Percentiles rank a stretch among this genome's conserved stretches.
phyloP scores from a whole-genome alignment of 2,888 invertebrate species.

The Conistra vaccinii region DNA sequence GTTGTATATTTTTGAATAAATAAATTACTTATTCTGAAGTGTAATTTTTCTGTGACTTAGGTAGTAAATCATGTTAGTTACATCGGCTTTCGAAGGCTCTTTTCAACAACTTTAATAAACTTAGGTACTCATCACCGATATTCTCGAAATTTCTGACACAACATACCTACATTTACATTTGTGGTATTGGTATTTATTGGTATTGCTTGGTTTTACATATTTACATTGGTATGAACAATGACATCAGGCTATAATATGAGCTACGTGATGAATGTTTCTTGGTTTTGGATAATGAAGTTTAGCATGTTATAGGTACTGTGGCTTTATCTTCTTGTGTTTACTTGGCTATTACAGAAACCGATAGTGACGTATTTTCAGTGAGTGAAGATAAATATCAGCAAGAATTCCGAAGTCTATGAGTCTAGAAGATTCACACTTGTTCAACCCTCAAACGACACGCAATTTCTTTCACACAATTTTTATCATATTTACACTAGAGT shows the following conservation, averaged over 20 bases:
- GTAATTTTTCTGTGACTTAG: too few relatives aligned
- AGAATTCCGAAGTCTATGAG: not conserved
- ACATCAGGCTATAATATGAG: too few relatives aligned
- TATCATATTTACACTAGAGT: conserved; percentile 47
- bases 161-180: too few relatives aligned
- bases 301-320: not conserved
- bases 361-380: not conserved
- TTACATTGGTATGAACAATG: too few relatives aligned
- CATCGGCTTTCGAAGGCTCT: not conserved
- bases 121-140: not conserved
- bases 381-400: not conserved
- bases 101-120: not conserved
- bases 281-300: not conserved
- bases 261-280: not conserved
- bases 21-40: too few relatives aligned
- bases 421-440: not conserved
- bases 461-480: conserved; percentile 17
- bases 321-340: not conserved
- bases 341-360: not conserved
- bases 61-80: too few relatives aligned
- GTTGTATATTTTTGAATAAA: too few relatives aligned
- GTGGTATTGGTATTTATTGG: too few relatives aligned
- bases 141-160: too few relatives aligned
- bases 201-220: too few relatives aligned
- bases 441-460: not conserved